phyloP scores from a whole-genome alignment of 2,797 vertebrate species.

The Rhinogobio ventralis region DNA sequence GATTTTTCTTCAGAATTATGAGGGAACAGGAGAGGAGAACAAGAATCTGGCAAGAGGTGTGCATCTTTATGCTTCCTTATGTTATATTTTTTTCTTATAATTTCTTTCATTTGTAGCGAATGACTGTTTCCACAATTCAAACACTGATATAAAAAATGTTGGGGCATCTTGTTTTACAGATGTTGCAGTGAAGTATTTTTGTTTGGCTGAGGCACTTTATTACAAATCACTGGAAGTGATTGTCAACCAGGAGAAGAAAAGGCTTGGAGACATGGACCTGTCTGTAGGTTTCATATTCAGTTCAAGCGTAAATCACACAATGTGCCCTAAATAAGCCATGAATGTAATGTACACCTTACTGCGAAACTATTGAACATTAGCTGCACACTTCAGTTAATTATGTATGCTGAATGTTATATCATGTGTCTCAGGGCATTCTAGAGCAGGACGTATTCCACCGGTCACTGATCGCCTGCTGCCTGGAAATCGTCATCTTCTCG shows the following conservation, averaged over 20 bases:
- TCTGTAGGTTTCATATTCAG: slow-evolving; percentile 82
- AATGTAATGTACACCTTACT: background rate
- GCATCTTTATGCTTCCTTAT: background rate
- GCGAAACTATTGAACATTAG: background rate
- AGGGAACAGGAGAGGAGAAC: slow-evolving; percentile 73
- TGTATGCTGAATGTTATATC: background rate
- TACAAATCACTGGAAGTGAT: slow-evolving; percentile 91
- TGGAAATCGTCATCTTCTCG: slow-evolving; percentile 91
- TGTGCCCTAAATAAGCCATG: background rate
- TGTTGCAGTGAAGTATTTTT: slow-evolving; percentile 86
- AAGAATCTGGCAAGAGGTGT: slow-evolving; percentile 83
- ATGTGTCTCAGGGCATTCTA: slow-evolving; percentile 83
- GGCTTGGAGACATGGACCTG: slow-evolving; percentile 87
- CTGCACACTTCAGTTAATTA: background rate
- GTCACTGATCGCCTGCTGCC: slow-evolving; percentile 89
- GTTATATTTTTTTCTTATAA: too few species aligned
- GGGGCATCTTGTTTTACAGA: slow-evolving; percentile 74
- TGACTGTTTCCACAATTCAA: background rate
- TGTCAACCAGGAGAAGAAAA: slow-evolving; percentile 88
- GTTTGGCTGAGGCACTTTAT: slow-evolving; percentile 89
- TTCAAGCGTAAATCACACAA: background rate
- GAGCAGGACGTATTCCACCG: slow-evolving; percentile 93
- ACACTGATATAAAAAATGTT: background rate
- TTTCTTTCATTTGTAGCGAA: background rate
- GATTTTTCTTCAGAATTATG: slow-evolving; percentile 80